A percentile compares a stretch with the other conserved stretches of the same genome.
phyloP scores from a whole-genome alignment of 2,797 vertebrate genomes.

The Pampus argenteus region DNA sequence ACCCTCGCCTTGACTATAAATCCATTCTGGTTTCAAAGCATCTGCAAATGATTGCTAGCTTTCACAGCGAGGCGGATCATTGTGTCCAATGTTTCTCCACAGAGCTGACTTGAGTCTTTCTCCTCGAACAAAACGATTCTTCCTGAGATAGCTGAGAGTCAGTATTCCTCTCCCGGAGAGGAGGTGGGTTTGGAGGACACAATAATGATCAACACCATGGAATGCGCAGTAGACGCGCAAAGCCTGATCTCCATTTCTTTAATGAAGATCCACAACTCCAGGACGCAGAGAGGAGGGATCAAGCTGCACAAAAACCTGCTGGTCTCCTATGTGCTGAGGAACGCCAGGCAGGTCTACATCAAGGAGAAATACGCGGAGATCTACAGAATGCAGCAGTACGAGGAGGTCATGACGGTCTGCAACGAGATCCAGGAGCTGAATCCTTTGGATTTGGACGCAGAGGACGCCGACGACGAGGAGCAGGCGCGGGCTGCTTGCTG shows the following conservation, averaged over 20 bases:
- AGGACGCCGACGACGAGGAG: constrained; percentile 83
- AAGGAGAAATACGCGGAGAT: constrained; percentile 96
- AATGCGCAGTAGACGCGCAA: constrained; percentile 94
- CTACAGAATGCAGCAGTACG: constrained; percentile 93
- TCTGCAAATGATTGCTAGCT: constrained; percentile 85
- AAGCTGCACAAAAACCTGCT: constrained; percentile 99
- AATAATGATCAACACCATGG: constrained; percentile 87
- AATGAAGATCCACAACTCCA: constrained; percentile 97
- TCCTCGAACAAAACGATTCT: constrained; percentile 67
- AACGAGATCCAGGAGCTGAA: constrained; percentile 91
- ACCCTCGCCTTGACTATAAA: constrained; percentile 73
- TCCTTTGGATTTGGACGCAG: constrained; percentile 86
- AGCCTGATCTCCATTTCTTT: constrained; percentile 95
- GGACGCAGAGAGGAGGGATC: constrained; percentile 95
- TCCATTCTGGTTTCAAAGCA: constrained; percentile 74
- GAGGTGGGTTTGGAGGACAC: constrained; percentile 38
- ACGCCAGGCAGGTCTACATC: constrained; percentile 97
- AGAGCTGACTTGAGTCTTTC: constrained; percentile 76
- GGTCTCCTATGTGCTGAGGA: constrained; percentile 96
- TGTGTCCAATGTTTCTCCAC: constrained; percentile 80
- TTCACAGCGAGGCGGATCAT: constrained; percentile 42
- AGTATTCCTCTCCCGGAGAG: constrained; percentile 33
- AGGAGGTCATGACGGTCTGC: constrained; percentile 88
- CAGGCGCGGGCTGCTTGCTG: constrained; percentile 75
- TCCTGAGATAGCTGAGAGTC: constrained; percentile 62